These are phyloP conservation scores for Paracentrotus lividus DNA, from an alignment of 53 echinoderm and acorn worm genomes.

Conservation along the genomic window DNA sequence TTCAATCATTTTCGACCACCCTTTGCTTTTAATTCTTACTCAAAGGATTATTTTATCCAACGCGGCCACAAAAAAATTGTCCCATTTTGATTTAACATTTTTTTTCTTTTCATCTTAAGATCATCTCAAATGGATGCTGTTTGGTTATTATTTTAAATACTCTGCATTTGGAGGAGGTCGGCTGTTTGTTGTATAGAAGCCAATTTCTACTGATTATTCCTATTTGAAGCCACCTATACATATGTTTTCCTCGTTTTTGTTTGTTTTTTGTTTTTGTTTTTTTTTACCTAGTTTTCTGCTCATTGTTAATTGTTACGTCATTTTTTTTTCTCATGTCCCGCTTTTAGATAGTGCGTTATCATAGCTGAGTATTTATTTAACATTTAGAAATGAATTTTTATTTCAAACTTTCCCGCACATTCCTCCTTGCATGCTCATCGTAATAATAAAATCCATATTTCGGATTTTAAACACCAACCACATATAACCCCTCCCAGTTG, in stretches of 20 bases:
- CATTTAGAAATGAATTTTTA: too few relatives aligned
- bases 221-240: not conserved
- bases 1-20: slow-evolving; percentile 28
- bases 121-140: too few relatives aligned
- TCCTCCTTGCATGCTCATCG: too few relatives aligned
- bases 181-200: not conserved
- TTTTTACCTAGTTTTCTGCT: too few relatives aligned
- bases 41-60: not conserved
- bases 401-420: too few relatives aligned
- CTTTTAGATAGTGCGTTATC: not conserved
- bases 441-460: too few relatives aligned
- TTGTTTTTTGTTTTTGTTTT: not conserved
- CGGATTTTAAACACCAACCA: too few relatives aligned
- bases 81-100: not conserved
- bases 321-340: too few relatives aligned
- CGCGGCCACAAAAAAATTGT: not conserved
- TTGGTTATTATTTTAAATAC: not conserved
- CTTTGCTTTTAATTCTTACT: not conserved
- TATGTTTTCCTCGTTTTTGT: not conserved
- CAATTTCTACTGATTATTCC: not conserved
- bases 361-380: not conserved
- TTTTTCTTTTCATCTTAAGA: too few relatives aligned
- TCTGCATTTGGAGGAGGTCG: not conserved
- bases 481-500: too few relatives aligned
- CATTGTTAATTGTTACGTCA: too few relatives aligned